Evolutionary conservation across 2,113 vertebrate species (phyloP).

Genomic region (Brachyhypopomus occidentalis): DNA sequence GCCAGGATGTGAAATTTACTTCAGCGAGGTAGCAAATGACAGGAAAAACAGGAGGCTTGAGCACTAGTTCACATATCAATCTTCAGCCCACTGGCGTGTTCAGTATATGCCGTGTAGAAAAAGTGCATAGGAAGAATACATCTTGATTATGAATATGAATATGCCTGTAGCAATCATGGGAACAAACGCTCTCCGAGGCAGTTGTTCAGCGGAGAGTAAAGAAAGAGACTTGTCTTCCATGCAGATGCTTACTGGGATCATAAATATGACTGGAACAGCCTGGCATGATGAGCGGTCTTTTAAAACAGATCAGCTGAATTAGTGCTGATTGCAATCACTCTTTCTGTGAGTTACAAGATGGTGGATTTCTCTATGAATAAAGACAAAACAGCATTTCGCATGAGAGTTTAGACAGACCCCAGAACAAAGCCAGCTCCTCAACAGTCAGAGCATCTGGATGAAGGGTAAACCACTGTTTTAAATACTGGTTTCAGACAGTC

Average conservation of each 20-base stretch:
- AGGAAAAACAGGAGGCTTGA: slow-evolving; percentile 19
- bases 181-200: slow-evolving; percentile 41
- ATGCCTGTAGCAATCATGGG: slow-evolving; percentile 32
- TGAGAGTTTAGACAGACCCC: neutral
- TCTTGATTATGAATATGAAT: slow-evolving; percentile 48
- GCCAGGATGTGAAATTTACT: neutral
- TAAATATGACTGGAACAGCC: slow-evolving; percentile 42
- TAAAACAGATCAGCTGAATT: slow-evolving; percentile 60
- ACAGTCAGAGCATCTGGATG: neutral
- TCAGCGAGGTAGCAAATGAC: neutral
- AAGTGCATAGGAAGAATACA: slow-evolving; percentile 41
- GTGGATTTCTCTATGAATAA: slow-evolving; percentile 25
- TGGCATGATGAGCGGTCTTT: slow-evolving; percentile 52
- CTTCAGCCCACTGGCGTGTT: slow-evolving; percentile 50
- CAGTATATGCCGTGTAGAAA: slow-evolving; percentile 30
- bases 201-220: slow-evolving; percentile 40
- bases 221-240: slow-evolving; percentile 41
- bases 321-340: slow-evolving; percentile 64
- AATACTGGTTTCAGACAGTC: neutral
- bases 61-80: slow-evolving; percentile 43
- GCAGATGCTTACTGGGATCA: slow-evolving; percentile 58
- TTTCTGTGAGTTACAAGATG: slow-evolving; percentile 31
- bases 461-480: neutral
- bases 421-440: neutral
- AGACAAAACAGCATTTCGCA: slow-evolving; percentile 29